Conservation (phyloP, 2,797 vertebrate genomes). For the Leptoclinus maculatus region DNA sequence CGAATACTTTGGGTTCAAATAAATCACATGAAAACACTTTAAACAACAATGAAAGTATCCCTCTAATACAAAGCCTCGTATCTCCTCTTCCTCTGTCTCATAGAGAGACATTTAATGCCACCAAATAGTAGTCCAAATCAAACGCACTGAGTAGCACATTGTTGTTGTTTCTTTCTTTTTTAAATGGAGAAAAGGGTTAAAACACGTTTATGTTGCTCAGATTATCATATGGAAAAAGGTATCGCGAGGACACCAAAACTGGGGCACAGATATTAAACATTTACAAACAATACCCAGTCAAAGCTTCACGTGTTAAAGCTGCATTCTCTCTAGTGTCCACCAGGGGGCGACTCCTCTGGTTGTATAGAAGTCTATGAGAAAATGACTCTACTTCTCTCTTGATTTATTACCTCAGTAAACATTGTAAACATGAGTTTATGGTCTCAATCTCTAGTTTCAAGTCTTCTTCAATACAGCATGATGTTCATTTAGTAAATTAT, state of each 20-base stretch:
- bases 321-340: too few relatives aligned
- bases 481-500: too few relatives aligned
- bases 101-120: neutral
- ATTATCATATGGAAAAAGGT: too few relatives aligned
- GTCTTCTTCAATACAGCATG: too few relatives aligned
- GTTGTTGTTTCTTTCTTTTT: too few relatives aligned
- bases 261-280: neutral
- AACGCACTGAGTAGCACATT: neutral
- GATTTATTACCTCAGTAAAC: too few relatives aligned
- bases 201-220: neutral
- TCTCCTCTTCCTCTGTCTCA: neutral
- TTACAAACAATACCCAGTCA: neutral
- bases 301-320: too few relatives aligned
- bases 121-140: neutral
- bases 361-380: too few relatives aligned
- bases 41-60: neutral
- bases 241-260: neutral
- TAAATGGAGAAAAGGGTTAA: neutral
- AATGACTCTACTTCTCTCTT: too few relatives aligned
- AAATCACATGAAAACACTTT: neutral
- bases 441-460: too few relatives aligned
- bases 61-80: neutral
- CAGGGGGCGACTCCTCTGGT: neutral
- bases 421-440: too few relatives aligned
- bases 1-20: neutral